Percentiles rank a stretch among this genome's conserved stretches.
Conservation (phyloP, 2,888 invertebrate genomes). For the Agriotes lineatus region DNA sequence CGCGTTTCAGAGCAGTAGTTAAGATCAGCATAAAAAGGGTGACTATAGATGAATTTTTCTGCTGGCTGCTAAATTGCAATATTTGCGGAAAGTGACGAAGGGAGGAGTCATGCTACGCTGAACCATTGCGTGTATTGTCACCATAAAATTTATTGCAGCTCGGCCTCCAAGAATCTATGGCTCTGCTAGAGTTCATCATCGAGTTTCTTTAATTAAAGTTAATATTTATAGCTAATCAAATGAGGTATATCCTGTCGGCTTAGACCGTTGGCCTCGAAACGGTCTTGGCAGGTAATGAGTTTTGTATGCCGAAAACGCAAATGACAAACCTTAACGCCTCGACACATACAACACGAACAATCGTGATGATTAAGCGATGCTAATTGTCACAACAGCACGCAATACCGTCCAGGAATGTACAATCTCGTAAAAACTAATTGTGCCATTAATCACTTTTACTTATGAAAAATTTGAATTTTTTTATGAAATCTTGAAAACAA, state of each 20-base stretch:
- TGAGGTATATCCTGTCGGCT: neutral
- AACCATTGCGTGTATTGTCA: conserved; percentile 32
- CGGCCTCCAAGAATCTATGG: conserved; percentile 17
- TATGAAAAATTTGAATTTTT: conserved; percentile 1
- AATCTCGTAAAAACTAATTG: conserved; percentile 14
- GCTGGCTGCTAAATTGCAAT: too few species aligned
- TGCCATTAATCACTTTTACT: conserved; percentile 1
- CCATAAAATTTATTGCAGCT: conserved; percentile 26
- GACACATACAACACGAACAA: neutral
- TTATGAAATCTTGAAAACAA: neutral
- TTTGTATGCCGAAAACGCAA: neutral
- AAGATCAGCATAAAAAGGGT: too few species aligned
- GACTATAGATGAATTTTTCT: too few species aligned
- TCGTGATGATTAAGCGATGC: conserved; percentile 10
- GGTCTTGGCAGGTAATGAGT: neutral
- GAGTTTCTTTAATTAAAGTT: conserved; percentile 19
- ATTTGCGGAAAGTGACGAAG: conserved; percentile 2
- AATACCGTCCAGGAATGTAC: conserved; percentile 17
- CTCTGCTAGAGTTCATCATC: neutral
- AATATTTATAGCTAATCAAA: conserved; percentile 15
- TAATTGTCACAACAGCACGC: conserved; percentile 13
- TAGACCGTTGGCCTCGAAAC: neutral
- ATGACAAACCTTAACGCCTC: conserved; percentile 4
- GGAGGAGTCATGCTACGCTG: conserved; percentile 1
- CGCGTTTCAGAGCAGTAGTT: too few species aligned